phyloP scores from a whole-genome alignment of 2,797 vertebrate genomes.

The Bovichtus variegatus region DNA sequence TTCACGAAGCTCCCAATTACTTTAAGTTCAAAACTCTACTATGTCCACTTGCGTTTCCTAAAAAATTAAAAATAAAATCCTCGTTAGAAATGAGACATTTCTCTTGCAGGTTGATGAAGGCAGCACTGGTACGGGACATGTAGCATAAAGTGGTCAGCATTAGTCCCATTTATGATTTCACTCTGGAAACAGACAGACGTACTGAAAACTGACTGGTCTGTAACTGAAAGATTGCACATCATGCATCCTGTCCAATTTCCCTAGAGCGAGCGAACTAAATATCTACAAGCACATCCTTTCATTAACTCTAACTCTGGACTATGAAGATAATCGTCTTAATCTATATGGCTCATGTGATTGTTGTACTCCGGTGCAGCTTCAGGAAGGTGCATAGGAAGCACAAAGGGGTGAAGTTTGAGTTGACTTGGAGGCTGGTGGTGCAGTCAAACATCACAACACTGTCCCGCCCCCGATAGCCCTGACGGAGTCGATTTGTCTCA shows the following conservation, averaged over 20 bases:
- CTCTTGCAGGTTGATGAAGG: neutral
- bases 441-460: constrained; percentile 59
- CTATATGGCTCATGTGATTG: neutral
- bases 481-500: constrained; percentile 62
- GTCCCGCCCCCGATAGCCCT: constrained; percentile 57
- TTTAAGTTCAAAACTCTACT: neutral
- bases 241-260: neutral
- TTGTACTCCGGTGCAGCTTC: constrained; percentile 2
- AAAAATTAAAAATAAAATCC: neutral
- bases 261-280: neutral
- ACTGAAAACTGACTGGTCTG: neutral
- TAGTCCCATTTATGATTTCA: neutral
- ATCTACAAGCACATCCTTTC: neutral
- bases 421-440: constrained; percentile 28
- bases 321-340: neutral
- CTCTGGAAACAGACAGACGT: neutral
- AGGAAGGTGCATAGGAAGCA: constrained; percentile 30
- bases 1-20: neutral
- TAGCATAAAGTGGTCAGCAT: neutral
- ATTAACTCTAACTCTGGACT: neutral
- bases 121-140: neutral
- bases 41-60: neutral
- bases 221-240: neutral
- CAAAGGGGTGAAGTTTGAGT: constrained; percentile 41
- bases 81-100: neutral